Percentiles rank a stretch among this genome's conserved stretches.
phyloP scores from a whole-genome alignment of 2,113 vertebrate species.

The Solea senegalensis region DNA sequence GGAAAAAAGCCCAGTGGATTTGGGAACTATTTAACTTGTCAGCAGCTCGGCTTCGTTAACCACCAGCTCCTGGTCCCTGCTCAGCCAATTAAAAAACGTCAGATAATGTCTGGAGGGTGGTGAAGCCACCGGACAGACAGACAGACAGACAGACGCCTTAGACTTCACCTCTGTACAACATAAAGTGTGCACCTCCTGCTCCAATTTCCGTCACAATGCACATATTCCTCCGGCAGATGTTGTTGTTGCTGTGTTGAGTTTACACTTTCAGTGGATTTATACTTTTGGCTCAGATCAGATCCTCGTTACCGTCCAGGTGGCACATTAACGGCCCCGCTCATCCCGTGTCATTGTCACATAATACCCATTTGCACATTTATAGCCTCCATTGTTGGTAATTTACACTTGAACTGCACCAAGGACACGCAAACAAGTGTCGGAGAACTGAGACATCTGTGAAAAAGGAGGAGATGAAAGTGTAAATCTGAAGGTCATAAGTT shows the following conservation, averaged over 20 bases:
- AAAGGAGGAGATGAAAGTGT: neutral
- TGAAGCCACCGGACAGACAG: constrained; percentile 25
- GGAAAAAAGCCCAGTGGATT: constrained; percentile 19
- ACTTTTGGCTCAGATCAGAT: neutral
- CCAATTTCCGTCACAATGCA: constrained; percentile 1
- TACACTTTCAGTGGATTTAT: constrained; percentile 22
- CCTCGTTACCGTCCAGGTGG: constrained; percentile 4
- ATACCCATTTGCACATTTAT: constrained; percentile 3
- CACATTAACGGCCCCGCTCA: neutral
- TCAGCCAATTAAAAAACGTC: constrained; percentile 38
- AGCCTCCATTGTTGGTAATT: neutral
- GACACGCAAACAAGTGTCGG: neutral
- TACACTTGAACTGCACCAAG: neutral
- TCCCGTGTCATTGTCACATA: constrained; percentile 2
- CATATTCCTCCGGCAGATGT: constrained; percentile 8
- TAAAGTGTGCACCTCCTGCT: constrained; percentile 31
- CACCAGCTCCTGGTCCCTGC: constrained; percentile 29
- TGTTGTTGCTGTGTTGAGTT: constrained; percentile 25
- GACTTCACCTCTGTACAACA: constrained; percentile 34
- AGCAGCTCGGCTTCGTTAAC: constrained; percentile 51
- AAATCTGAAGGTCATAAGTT: no score
- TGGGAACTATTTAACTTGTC: constrained; percentile 21
- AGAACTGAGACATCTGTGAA: neutral
- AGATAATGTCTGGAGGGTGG: constrained; percentile 29
- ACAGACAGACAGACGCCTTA: constrained; percentile 49